phyloP scores from a whole-genome alignment of 2,888 invertebrate species.

The Crossocerus cetratus region DNA sequence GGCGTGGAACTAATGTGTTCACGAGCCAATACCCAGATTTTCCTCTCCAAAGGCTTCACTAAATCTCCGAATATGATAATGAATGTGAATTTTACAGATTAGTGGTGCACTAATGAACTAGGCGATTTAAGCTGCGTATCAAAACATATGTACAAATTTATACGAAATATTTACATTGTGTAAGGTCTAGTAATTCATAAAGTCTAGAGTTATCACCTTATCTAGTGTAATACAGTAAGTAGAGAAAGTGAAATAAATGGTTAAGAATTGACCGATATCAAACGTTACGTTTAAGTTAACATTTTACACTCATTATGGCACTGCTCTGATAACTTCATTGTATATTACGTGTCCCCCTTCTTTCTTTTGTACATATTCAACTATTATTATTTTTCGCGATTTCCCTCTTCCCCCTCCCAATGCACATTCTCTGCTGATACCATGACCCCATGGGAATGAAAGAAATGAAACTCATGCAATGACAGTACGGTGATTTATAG shows the following conservation, averaged over 20 bases:
- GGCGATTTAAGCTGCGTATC: conserved; percentile 54
- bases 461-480: conserved; percentile 26
- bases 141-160: conserved; percentile 63
- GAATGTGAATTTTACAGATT: conserved; percentile 56
- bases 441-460: conserved; percentile 33
- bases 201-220: conserved; percentile 53
- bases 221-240: conserved; percentile 45
- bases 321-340: conserved; percentile 51
- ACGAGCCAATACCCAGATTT: conserved; percentile 43
- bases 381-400: conserved; percentile 32
- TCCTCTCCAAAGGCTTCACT: conserved; percentile 60
- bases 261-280: conserved; percentile 52
- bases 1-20: conserved; percentile 54
- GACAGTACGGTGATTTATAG: conserved; percentile 39
- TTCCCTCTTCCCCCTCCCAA: conserved; percentile 22
- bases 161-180: conserved; percentile 56
- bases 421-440: conserved; percentile 28
- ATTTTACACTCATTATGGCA: conserved; percentile 58
- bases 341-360: conserved; percentile 40
- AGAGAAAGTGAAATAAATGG: conserved; percentile 49
- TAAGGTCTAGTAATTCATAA: conserved; percentile 46
- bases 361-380: conserved; percentile 45
- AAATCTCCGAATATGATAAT: conserved; percentile 33
- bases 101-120: conserved; percentile 45
- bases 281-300: conserved; percentile 49